A percentile compares a stretch with the other conserved stretches of the same genome.
Evolutionary conservation across 2,888 invertebrate species (phyloP).

Genomic region (Thysanoteuthis rhombus): DNA sequence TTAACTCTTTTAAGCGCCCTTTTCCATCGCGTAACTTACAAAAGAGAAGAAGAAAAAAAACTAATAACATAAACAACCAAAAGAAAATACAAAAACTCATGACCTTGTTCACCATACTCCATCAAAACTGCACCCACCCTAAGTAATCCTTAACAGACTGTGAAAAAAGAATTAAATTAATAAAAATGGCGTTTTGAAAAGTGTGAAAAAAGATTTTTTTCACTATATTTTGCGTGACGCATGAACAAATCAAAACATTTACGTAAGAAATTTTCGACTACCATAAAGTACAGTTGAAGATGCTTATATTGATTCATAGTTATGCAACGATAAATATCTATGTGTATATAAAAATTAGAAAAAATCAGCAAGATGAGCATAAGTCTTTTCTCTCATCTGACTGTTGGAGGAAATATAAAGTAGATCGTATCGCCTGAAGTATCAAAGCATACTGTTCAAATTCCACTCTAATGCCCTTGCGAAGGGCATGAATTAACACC

Average conservation of each 20-base stretch:
- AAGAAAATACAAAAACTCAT: not conserved
- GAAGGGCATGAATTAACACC: no score
- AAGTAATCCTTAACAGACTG: no score
- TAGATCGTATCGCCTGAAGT: no score
- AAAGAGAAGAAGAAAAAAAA: not conserved
- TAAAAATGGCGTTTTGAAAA: not conserved
- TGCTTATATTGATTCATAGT: no score
- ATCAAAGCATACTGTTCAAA: no score
- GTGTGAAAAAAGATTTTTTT: not conserved
- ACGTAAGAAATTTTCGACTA: not conserved
- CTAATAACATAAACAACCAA: not conserved
- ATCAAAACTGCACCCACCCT: not conserved
- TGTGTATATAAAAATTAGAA: no score
- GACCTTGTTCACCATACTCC: not conserved
- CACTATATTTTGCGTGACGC: no score
- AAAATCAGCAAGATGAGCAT: no score
- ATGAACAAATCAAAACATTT: not conserved
- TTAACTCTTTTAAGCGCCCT: not conserved
- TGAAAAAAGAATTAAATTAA: not conserved
- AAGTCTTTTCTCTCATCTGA: no score
- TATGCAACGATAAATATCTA: no score
- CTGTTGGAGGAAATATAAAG: no score
- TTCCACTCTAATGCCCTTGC: no score
- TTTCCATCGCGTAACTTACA: not conserved
- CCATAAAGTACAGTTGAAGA: not conserved